Evolutionary conservation across 2,113 vertebrate species (phyloP), one percentile per base, ranked within the genome.

Genomic region (Paedocypris sp.): DNA sequence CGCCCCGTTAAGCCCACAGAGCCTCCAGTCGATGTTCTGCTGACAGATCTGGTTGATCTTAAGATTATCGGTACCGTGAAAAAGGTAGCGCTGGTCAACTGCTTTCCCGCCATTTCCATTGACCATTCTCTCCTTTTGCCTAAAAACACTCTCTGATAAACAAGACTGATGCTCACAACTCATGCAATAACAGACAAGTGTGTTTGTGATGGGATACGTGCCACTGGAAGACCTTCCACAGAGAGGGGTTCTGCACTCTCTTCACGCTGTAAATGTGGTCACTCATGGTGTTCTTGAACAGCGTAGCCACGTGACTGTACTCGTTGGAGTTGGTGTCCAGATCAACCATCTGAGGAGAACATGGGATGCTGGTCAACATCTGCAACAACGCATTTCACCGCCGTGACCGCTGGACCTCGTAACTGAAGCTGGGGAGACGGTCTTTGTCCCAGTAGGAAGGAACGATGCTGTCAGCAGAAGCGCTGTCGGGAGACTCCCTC

Each of bases 171-270:
- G n/a, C n/a, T n/a, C n/a, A n/a, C n/a, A n/a, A n/a, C n/a, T n/a
- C n/a, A n/a, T n/a, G n/a, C n/a, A n/a, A n/a, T n/a, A n/a, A n/a
- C n/a, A n/a, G n/a, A n/a, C n/a, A n/a, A n/a, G n/a, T n/a, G n/a
- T n/a, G n/a, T n/a, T n/a, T n/a, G n/a, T n/a, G n/a, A n/a, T 7
- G 8, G 39, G 38, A 38, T 64, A 81, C 85, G n/a, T 73, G 96
- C 94, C 90, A 90, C 23, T 90, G 77, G 71, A 88, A 98, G 47
- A 85, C 42, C 33, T 73, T 76, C 88, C 85, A 88, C 49, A 97
- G 87, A n/a, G 80, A 79, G 0, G 73, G 75, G 51, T 95, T 98
- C 75, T 89, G 86, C 72, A 94, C 82, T 75, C 86, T 89, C 50
- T 68, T 53, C 64, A 97, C 87, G 56, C 60, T 89, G 51, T 67